Evolutionary conservation across 2,113 vertebrate genomes (phyloP).

Genomic region (Antigone vipio): DNA sequence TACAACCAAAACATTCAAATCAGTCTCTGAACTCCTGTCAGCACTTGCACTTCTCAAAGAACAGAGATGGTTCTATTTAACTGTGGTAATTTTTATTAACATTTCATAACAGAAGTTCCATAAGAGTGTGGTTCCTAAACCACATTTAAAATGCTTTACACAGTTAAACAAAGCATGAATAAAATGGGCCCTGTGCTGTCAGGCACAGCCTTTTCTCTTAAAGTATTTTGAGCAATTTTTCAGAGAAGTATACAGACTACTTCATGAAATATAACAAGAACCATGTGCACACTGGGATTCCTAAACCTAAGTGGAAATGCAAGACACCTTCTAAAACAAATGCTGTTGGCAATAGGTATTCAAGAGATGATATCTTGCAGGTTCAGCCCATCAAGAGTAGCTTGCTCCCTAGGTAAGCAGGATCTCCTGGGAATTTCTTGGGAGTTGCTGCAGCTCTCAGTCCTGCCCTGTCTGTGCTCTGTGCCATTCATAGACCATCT

Average conservation of each 20-base stretch:
- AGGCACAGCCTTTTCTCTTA: not conserved
- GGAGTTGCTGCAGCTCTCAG: not conserved
- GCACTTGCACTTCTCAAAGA: not conserved
- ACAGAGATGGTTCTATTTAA: not conserved
- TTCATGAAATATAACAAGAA: not conserved
- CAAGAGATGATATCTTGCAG: not conserved
- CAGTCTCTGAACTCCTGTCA: not conserved
- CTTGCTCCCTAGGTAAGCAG: not conserved
- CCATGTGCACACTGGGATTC: not conserved
- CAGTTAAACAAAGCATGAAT: conserved; percentile 9
- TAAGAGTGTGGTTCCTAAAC: not conserved
- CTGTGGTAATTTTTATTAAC: not conserved
- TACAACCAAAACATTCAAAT: not conserved
- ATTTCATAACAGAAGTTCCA: not conserved
- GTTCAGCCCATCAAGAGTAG: not conserved
- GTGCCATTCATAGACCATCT: not conserved
- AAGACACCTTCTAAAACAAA: not conserved
- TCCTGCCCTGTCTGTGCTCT: not conserved
- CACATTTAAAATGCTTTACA: conserved; percentile 19
- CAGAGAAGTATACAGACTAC: not conserved
- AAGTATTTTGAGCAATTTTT: not conserved
- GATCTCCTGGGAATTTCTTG: not conserved
- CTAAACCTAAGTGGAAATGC: not conserved
- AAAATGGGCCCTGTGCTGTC: not conserved
- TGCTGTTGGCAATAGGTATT: not conserved